phyloP scores from a whole-genome alignment of 2,797 vertebrate genomes.

The Chaetodon trifasciatus region DNA sequence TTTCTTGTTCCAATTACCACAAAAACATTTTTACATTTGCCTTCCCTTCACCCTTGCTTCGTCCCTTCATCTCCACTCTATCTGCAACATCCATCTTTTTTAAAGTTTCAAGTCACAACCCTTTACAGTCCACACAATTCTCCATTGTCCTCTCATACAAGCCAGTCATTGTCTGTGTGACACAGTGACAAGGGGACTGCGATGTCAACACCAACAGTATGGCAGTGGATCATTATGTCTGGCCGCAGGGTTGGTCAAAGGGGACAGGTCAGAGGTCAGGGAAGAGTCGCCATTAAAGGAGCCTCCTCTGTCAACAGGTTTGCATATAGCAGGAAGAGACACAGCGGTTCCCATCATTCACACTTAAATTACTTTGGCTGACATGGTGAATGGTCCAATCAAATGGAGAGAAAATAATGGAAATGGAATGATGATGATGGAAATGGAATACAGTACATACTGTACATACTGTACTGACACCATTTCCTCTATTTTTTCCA shows the following conservation, averaged over 20 bases:
- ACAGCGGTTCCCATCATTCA: conserved; percentile 52
- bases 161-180: conserved; percentile 66
- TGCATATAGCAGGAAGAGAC: conserved; percentile 73
- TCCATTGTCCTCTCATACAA: conserved; percentile 72
- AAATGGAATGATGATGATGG: conserved; percentile 70
- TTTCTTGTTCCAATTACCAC: background rate
- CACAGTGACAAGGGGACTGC: conserved; percentile 67
- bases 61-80: conserved; percentile 11
- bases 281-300: conserved; percentile 72
- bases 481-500: background rate
- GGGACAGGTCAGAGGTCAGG: conserved; percentile 71
- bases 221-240: conserved; percentile 71
- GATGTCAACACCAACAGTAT: conserved; percentile 71
- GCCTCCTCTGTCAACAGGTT: conserved; percentile 80
- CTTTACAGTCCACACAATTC: conserved; percentile 40
- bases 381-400: conserved; percentile 36
- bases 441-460: conserved; percentile 32
- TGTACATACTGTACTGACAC: background rate
- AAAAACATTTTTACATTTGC: conserved; percentile 1
- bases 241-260: conserved; percentile 68
- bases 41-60: background rate
- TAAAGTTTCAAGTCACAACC: conserved; percentile 57
- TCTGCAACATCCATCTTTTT: conserved; percentile 62
- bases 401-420: conserved; percentile 33
- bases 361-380: conserved; percentile 42